These are phyloP conservation scores for Arizona elegans DNA, from an alignment of 2,113 vertebrate genomes.

Conservation along the genomic window DNA sequence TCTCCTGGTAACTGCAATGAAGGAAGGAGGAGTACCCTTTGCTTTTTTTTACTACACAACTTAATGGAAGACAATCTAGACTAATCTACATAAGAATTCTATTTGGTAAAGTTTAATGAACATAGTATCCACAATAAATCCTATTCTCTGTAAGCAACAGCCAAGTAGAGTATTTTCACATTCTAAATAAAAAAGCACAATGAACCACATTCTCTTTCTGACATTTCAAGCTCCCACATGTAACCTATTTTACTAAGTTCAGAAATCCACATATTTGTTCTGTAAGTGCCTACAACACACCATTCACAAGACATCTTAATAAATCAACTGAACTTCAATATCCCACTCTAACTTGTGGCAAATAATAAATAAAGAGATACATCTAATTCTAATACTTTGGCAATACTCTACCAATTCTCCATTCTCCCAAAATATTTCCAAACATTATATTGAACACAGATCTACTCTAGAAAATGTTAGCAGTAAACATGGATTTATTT, in stretches of 20 bases:
- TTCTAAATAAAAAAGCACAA: not conserved
- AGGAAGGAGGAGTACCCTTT: not conserved
- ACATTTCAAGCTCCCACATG: not conserved
- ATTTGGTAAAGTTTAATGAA: not conserved
- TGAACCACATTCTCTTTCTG: not conserved
- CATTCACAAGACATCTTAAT: not conserved
- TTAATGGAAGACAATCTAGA: fast-evolving
- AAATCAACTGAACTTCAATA: not conserved
- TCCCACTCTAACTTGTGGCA: not conserved
- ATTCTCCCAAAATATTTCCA: not conserved
- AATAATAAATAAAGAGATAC: not conserved
- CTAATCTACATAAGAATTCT: not conserved
- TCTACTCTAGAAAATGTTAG: not conserved
- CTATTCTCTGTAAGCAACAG: not conserved
- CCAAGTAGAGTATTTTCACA: fast-evolving
- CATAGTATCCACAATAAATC: not conserved
- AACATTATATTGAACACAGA: not conserved
- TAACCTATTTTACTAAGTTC: not conserved
- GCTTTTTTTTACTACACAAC: not conserved
- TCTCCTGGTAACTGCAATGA: not conserved
- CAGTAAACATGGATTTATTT: not conserved
- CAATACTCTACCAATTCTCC: not conserved
- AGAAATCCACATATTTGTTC: not conserved
- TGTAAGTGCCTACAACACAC: slow-evolving; percentile 8
- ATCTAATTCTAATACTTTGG: not conserved